These are phyloP conservation scores for Macrotis lagotis DNA, from an alignment of 2,113 vertebrate genomes.

Conservation along the genomic window DNA sequence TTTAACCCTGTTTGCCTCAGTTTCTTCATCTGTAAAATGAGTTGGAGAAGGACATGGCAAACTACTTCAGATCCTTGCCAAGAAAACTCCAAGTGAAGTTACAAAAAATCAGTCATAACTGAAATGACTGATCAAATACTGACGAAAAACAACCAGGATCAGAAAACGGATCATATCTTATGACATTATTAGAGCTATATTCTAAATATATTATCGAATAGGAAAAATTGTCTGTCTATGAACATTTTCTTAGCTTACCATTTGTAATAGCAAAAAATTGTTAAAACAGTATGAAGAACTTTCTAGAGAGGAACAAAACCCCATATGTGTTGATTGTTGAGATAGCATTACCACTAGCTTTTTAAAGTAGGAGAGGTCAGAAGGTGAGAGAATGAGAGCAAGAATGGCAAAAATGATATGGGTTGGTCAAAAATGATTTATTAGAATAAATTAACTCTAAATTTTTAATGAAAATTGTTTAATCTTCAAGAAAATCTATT, in stretches of 20 bases:
- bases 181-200: neutral
- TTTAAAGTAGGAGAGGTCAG: neutral
- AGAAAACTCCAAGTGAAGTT: neutral
- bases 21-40: neutral
- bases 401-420: neutral
- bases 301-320: neutral
- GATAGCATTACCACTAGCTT: neutral
- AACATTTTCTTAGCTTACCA: neutral
- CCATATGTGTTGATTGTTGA: neutral
- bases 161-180: neutral
- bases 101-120: neutral
- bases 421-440: neutral
- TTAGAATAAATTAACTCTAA: neutral
- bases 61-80: neutral
- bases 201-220: neutral
- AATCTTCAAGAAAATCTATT: neutral
- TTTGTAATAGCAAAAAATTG: neutral
- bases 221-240: neutral
- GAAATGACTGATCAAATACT: too few species aligned
- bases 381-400: neutral
- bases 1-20: neutral
- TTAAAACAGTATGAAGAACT: neutral
- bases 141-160: neutral
- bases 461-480: slow-evolving; percentile 11
- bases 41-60: neutral